Evolutionary conservation across 2,113 vertebrate species (phyloP), one percentile per base, ranked within the genome.

Genomic region (Lepus timidus): DNA sequence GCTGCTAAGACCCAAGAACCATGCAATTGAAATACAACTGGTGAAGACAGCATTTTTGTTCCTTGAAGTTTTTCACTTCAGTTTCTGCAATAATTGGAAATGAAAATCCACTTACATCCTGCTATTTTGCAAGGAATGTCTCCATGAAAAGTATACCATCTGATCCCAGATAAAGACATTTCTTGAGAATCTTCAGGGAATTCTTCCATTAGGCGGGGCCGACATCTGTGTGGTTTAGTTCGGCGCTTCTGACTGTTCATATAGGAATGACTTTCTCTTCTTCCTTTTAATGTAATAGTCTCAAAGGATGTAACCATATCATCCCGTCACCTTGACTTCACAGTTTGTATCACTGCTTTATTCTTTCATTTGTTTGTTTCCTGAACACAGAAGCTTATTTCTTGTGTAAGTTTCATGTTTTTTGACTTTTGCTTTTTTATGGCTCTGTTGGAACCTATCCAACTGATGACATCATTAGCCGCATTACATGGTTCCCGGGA

Each of bases 71-170:
- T 82, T 89, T 64, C 5, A n/a, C 33, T 91, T 78, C 9, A 22
- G n/a, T 62, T 68, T 82, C 81, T 25, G 91, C 20, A 16, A 16
- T 19, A 31, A 29, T 64, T 68, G 44, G 44, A 93, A 92, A 88
- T 20, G 61, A 85, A 71, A 87, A 88, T 36, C 52, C 12, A 25
- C 39, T 23, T 62, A 20, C 0, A 2, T 25, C 61, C 79, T 80
- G 31, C 86, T 71, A 12, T 86, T 90, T 29, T 91, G 61, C 39
- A 76, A 61, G 68, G 65, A 93, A 55, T 67, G 61, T 91, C 75
- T 80, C 2, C 2, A 65, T 83, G n/a, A 58, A n/a, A 75, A 75
- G 22, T 4, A 9, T 27, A 27, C 55, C 0, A 0, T 85, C 36
- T 73, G 55, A 64, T 75, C 82, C 71, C 71, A 68, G 61, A n/a